These are phyloP conservation scores for Galagoides demidoff DNA, from an alignment of 2,797 vertebrate species.

Conservation along the genomic window DNA sequence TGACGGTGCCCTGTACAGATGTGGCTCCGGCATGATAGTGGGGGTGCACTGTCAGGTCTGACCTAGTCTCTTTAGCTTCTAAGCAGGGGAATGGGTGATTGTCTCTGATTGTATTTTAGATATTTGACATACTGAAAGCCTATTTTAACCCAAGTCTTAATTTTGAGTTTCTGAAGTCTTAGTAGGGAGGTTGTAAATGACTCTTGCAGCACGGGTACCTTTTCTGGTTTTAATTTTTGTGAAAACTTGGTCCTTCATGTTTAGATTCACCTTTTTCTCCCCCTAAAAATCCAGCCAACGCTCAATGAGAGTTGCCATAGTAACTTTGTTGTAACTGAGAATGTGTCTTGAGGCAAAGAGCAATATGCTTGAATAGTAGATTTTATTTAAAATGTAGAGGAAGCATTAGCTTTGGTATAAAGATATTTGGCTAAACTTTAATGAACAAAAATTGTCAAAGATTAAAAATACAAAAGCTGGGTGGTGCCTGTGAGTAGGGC, in stretches of 20 bases:
- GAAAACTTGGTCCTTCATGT: slow-evolving; percentile 54
- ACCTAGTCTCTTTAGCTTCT: neutral
- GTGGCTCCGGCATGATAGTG: neutral
- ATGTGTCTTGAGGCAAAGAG: slow-evolving; percentile 40
- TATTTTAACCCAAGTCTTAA: slow-evolving; percentile 32
- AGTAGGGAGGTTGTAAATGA: neutral
- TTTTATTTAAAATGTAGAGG: slow-evolving; percentile 50
- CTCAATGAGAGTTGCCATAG: slow-evolving; percentile 60
- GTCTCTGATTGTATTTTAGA: neutral
- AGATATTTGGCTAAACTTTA: slow-evolving; percentile 44
- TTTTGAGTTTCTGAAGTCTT: slow-evolving; percentile 26
- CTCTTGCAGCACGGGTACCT: neutral
- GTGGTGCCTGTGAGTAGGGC: too few species aligned
- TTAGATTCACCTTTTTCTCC: slow-evolving; percentile 52
- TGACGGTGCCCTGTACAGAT: accelerated
- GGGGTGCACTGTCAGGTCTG: neutral
- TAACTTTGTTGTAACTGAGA: slow-evolving; percentile 56
- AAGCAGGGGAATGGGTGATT: neutral
- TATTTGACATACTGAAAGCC: neutral
- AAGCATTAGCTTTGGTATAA: slow-evolving; percentile 58
- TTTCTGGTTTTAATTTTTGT: slow-evolving; percentile 55
- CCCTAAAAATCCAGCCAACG: slow-evolving; percentile 34
- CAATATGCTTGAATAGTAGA: slow-evolving; percentile 30
- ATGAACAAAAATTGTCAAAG: slow-evolving; percentile 45
- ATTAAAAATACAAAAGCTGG: slow-evolving; percentile 46